Percentiles rank a stretch among this genome's conserved stretches.
phyloP scores from a whole-genome alignment of 2,888 invertebrate species.

The Papilio demoleus region DNA sequence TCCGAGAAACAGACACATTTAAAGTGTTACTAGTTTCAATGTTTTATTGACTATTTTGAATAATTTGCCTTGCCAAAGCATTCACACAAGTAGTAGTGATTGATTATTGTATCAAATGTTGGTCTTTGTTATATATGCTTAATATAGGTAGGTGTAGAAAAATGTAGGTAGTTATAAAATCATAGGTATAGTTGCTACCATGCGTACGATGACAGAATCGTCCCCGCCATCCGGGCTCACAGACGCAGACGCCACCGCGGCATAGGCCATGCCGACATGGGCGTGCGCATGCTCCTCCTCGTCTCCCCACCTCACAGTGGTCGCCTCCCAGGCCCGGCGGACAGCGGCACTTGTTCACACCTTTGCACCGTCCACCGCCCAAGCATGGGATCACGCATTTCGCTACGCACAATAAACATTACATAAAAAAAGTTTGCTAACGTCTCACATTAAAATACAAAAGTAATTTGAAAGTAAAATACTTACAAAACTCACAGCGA shows the following conservation, averaged over 20 bases:
- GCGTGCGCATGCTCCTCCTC: slow-evolving; percentile 88
- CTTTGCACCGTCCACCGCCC: slow-evolving; percentile 95
- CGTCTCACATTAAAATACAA: too few relatives aligned
- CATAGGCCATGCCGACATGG: slow-evolving; percentile 92
- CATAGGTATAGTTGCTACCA: slow-evolving; percentile 49
- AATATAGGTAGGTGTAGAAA: too few relatives aligned
- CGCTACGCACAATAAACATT: too few relatives aligned
- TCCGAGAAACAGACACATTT: too few relatives aligned
- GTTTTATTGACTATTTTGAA: too few relatives aligned
- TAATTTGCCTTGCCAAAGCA: too few relatives aligned
- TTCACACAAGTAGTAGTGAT: too few relatives aligned
- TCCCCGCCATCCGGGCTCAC: slow-evolving; percentile 93
- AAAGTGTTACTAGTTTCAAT: too few relatives aligned
- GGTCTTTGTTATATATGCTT: too few relatives aligned
- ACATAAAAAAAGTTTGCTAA: too few relatives aligned
- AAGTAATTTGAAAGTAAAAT: slow-evolving; percentile 40
- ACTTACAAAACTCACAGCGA: slow-evolving; percentile 96
- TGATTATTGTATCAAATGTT: too few relatives aligned
- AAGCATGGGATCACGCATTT: slow-evolving; percentile 95
- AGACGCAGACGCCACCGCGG: slow-evolving; percentile 88
- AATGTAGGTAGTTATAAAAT: too few relatives aligned
- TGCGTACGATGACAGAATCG: slow-evolving; percentile 91
- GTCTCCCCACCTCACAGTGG: slow-evolving; percentile 95
- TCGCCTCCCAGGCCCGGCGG: slow-evolving; percentile 92
- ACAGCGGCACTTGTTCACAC: slow-evolving; percentile 95